Percentiles rank a stretch among this genome's conserved stretches.
These are phyloP conservation scores for Danaus plexippus DNA, from an alignment of 1,140 invertebrate species.

Conservation along the genomic window DNA sequence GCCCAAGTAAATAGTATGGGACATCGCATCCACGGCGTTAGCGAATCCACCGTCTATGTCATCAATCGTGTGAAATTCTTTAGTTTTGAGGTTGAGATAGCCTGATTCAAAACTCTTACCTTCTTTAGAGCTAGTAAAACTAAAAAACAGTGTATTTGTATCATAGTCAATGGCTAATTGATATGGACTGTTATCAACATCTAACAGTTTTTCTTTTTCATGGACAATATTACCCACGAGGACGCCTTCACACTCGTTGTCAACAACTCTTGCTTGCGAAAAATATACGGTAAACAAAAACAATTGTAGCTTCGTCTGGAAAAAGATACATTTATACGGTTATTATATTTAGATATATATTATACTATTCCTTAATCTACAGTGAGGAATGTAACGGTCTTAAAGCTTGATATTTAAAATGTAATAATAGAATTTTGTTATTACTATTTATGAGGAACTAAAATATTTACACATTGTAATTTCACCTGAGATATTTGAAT, in stretches of 20 bases:
- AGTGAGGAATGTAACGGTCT: too few species aligned
- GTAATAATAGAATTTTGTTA: too few species aligned
- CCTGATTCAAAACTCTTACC: slow-evolving; percentile 25
- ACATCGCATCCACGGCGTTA: slow-evolving; percentile 28
- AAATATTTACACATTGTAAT: too few species aligned
- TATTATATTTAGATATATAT: too few species aligned
- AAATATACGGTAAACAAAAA: not conserved
- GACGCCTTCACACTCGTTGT: slow-evolving; percentile 24
- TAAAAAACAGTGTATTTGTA: slow-evolving; percentile 35
- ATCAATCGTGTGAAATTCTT: slow-evolving; percentile 23
- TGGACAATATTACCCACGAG: slow-evolving; percentile 21
- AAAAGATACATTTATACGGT: not conserved
- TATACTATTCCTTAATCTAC: too few species aligned
- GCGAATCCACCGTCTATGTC: slow-evolving; percentile 38
- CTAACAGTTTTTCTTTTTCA: slow-evolving; percentile 27
- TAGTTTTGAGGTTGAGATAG: slow-evolving; percentile 35
- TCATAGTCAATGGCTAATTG: slow-evolving; percentile 37
- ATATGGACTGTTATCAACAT: slow-evolving; percentile 30
- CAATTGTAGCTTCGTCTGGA: slow-evolving; percentile 1
- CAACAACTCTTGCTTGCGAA: not conserved
- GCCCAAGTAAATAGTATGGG: slow-evolving; percentile 33
- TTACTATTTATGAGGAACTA: too few species aligned
- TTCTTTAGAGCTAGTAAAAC: slow-evolving; percentile 21
- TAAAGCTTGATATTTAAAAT: too few species aligned
- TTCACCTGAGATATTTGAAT: too few species aligned